These are phyloP conservation scores for Pandemis corylana DNA, from an alignment of 2,888 invertebrate species.

Conservation along the genomic window DNA sequence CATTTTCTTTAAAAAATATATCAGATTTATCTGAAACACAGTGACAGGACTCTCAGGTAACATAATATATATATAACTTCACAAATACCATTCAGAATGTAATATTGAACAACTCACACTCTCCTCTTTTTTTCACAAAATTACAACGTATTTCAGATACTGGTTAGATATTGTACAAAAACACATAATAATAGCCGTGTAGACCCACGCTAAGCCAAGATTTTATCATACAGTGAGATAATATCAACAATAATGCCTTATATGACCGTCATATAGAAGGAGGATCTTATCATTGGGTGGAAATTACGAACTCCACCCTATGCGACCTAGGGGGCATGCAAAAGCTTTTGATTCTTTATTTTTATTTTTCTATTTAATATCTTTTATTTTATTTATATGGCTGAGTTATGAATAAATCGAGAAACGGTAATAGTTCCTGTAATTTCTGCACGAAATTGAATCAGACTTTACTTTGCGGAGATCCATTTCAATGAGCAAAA, in stretches of 20 bases:
- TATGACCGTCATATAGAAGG: constrained; percentile 56
- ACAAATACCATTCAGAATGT: not conserved
- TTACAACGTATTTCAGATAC: constrained; percentile 2
- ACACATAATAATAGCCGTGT: constrained; percentile 8
- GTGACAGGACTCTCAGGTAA: too few relatives aligned
- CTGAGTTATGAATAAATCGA: not conserved
- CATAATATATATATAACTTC: too few relatives aligned
- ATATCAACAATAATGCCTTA: constrained; percentile 56
- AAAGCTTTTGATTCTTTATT: not conserved
- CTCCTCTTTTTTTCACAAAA: constrained; percentile 1
- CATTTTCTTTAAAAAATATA: too few relatives aligned
- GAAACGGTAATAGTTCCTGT: too few relatives aligned
- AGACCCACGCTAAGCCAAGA: constrained; percentile 14
- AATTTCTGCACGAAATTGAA: too few relatives aligned
- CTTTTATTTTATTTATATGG: not conserved
- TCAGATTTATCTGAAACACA: too few relatives aligned
- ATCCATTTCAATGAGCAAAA: too few relatives aligned
- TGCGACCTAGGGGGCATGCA: constrained; percentile 18
- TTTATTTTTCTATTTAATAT: not conserved
- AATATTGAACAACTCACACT: not conserved
- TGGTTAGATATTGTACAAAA: not conserved
- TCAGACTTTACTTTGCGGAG: too few relatives aligned
- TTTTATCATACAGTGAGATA: constrained; percentile 58
- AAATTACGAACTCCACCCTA: constrained; percentile 59
- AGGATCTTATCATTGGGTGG: constrained; percentile 55